Evolutionary conservation across 2,888 invertebrate genomes (phyloP), one percentile per base, ranked within the genome.

Genomic region (Lobophora halterata): DNA sequence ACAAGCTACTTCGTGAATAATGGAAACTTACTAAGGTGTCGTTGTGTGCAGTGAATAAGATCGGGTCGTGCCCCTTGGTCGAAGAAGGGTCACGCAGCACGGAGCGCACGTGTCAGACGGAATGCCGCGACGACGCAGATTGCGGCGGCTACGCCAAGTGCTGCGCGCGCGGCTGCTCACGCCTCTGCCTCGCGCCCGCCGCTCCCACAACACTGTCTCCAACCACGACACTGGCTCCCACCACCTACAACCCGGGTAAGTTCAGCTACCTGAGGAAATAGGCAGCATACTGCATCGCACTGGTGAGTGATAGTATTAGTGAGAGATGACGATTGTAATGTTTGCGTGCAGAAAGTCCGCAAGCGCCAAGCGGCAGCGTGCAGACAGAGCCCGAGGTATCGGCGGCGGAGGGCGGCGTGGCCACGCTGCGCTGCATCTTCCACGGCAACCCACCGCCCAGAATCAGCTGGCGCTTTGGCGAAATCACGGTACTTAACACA

Each of bases 91-190:
- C 31, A 5, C 23, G 19, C 17, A 27, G 49, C 9, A 53, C 54
- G 18, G 65, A 61, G 44, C 49, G 41, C 6, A 61, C 74, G 25
- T 96, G 97, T 68, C 90, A 89, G 4, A 85, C 87, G 16, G 93
- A 94, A 70, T 97, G 97, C 63, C 79, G 88, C 43, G 91, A 91
- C 33, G 97, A 97, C 71, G 93, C 94, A 0, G 95, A 96, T 65
- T 97, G 97, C 68, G 78, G 90, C 6, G 92, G 91, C 16, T 90
- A 91, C 11, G 89, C 91, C 67, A 97, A 97, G 76, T 97, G 97
- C 71, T 97, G 97, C 72, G 76, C 79, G 46, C 91, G 91, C 58
- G 95, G 93, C 30, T 97, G 97, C 71, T 93, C 93, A 21, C 88
- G 89, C 12, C 86, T 92, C 12, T 97, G 97, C 65, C 65, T 75